Evolutionary conservation across 2,888 invertebrate species (phyloP).

Genomic region (Pterostichus madidus): DNA sequence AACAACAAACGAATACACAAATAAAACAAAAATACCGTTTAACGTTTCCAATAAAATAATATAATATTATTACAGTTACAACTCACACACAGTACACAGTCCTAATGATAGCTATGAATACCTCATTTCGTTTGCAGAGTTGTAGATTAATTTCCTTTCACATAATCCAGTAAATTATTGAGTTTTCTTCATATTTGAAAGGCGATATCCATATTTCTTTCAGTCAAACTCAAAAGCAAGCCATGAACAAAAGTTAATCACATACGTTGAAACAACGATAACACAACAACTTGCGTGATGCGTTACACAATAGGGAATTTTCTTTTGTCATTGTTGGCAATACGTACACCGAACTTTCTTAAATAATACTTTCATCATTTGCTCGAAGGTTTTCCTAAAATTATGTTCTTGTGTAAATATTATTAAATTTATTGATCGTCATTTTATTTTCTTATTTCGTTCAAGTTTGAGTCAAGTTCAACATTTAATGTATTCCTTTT

Average conservation of each 20-base stretch:
- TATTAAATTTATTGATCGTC: slow-evolving; percentile 1
- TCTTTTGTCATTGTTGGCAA: slow-evolving; percentile 37
- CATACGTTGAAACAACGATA: slow-evolving; percentile 36
- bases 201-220: slow-evolving; percentile 39
- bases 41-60: too few relatives aligned
- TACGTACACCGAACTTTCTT: slow-evolving; percentile 17
- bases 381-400: neutral
- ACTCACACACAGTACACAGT: too few relatives aligned
- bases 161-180: slow-evolving; percentile 28
- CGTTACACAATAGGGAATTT: slow-evolving; percentile 25
- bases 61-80: too few relatives aligned
- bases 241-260: slow-evolving; percentile 42
- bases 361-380: slow-evolving; percentile 29
- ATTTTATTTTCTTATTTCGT: neutral
- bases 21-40: too few relatives aligned
- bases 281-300: slow-evolving; percentile 11
- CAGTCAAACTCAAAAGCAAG: slow-evolving; percentile 26
- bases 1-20: too few relatives aligned
- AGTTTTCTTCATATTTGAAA: slow-evolving; percentile 23
- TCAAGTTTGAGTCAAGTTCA: neutral
- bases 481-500: neutral
- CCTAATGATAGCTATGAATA: neutral
- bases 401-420: slow-evolving; percentile 11
- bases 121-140: too few relatives aligned
- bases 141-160: neutral